Evolutionary conservation across 2,797 vertebrate species (phyloP), one percentile per base, ranked within the genome.

Genomic region (Sparus aurata): DNA sequence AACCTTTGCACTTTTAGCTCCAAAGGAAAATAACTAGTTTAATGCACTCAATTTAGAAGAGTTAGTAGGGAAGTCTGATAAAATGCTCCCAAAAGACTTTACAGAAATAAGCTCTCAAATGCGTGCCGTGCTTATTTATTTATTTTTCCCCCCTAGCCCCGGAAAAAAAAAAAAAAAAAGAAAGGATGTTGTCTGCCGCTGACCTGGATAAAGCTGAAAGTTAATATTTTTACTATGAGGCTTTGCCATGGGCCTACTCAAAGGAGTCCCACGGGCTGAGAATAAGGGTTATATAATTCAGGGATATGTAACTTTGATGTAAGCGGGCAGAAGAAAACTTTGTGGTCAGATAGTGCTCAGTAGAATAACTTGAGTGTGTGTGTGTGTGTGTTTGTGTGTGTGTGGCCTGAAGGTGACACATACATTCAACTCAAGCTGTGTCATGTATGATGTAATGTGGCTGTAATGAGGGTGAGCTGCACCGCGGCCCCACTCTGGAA

Each of bases 151-250:
- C 15, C 17, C 5, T 23, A 15, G 6, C 60, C 23, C 57, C 34
- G 6, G 34, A 11, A 49, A 69, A 49, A 52, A 23, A 68, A 68
- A 60, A 63, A 15, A 47, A 69, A 53, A 52, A 23, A 68, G 68
- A 60, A 63, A 50, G 23, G 53, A 70, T 50, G 73, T 64, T 73
- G 27, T 72, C 22, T 45, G 53, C 59, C 2, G 23, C 6, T 82
- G 80, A 89, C 88, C 87, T 4, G 87, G 75, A 87, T 85, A 68
- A 79, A 85, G 77, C 79, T 82, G 45, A 80, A 87, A 84, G 83
- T 73, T 85, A 75, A 87, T 86, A 62, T 70, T 74, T 85, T 65
- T 57, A 84, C 76, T 75, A 65, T 59, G 72, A 91, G 82, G 75
- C 73, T 49, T 60, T 63, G 84, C 79, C 88, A 85, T 27, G 20